Evolutionary conservation across 2,797 vertebrate species (phyloP).

Genomic region (Hippocampus kuda): DNA sequence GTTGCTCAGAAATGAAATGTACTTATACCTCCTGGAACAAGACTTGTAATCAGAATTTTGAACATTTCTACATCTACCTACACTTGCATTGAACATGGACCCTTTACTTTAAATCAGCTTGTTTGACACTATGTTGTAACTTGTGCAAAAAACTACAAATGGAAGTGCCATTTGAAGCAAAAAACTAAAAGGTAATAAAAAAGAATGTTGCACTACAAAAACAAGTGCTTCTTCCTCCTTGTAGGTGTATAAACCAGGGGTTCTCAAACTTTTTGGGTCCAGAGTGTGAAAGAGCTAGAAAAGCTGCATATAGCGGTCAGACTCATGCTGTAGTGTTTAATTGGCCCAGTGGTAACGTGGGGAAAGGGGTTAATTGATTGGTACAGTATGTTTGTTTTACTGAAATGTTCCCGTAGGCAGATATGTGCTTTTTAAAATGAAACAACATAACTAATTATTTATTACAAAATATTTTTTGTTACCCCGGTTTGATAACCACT

Average conservation of each 20-base stretch:
- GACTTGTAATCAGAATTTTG: neutral
- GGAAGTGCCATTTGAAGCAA: slow-evolving; percentile 27
- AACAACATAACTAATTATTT: neutral
- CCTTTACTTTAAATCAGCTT: neutral
- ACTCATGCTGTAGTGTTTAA: too few relatives aligned
- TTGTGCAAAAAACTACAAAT: slow-evolving; percentile 13
- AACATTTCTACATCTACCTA: neutral
- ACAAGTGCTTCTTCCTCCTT: slow-evolving; percentile 5
- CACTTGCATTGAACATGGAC: slow-evolving; percentile 3
- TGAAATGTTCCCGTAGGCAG: neutral
- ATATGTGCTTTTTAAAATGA: neutral
- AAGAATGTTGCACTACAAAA: slow-evolving; percentile 30
- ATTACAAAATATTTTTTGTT: neutral
- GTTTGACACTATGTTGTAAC: neutral
- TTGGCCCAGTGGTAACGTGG: too few relatives aligned
- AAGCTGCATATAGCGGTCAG: neutral
- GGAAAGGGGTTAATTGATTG: too few relatives aligned
- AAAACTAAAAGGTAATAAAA: slow-evolving; percentile 7
- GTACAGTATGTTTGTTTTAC: too few relatives aligned
- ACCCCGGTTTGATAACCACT: neutral
- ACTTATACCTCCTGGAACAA: neutral
- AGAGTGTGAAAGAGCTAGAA: neutral
- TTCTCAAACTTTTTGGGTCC: neutral
- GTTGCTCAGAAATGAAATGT: neutral
- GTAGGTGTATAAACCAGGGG: neutral